Base-by-base conservation (phyloP, 2,113 vertebrate genomes). In the Eulemur rufifrons region DNA sequence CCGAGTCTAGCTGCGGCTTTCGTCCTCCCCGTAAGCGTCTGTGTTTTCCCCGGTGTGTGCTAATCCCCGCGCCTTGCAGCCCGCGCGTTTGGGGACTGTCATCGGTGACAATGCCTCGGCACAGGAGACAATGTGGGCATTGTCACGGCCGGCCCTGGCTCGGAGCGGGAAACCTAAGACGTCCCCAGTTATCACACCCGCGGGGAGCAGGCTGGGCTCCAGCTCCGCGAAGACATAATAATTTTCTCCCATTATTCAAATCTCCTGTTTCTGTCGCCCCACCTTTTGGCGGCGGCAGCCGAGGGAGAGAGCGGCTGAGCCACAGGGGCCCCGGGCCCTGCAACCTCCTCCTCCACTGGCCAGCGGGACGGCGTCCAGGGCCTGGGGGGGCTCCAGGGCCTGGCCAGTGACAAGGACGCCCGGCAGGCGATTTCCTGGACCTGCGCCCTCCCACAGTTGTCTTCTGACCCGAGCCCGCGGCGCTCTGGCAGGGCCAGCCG, bases 221-320 rank as follows among this genome's bases (percentile, higher is more conserved):
- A 90, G 85, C 94, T 83, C 3, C 52, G 0, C 1, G 45, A 74
- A 34, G 96, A 96, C 96, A 90, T 84, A 61, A 61, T 88, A 5
- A 95, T 88, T 89, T 54, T 61, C 89, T 89, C 63, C 95, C 68
- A 32, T 92, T 56, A 86, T 96, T 66, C 68, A 69, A 6, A 29
- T 63, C 88, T 92, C 96, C 94, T 3, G 17, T 78, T 90, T 82
- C 94, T 69, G 81, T 86, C 59, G 34, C 92, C n/a, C 78, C 86
- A 69, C 91, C 76, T 94, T 73, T 54, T 64, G 90, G 95, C 50
- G 2, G 61, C 25, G 0, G 42, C n/a, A 14, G 50, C 47, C 0
- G 0, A 34, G 42, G 45, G 82, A 68, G 86, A 29, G 78, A 68
- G 23, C 1, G 29, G n/a, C 25, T 1, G 18, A n/a, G 11, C 12